Evolutionary conservation across 2,797 vertebrate species (phyloP).

Genomic region (Sebastes hubbsi): DNA sequence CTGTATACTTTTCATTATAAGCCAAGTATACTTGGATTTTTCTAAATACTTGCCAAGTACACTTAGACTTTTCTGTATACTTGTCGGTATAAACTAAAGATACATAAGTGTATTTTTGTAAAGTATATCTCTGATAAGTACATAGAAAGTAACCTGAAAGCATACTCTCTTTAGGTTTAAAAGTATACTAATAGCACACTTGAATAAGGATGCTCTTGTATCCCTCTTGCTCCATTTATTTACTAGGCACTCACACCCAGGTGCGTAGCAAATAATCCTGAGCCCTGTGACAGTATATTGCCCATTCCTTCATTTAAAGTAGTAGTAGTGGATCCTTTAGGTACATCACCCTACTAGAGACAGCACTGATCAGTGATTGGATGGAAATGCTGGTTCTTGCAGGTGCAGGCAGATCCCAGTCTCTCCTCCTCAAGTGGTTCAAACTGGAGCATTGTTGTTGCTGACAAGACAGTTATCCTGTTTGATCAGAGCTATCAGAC

Average conservation of each 20-base stretch:
- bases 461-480: conserved; percentile 90
- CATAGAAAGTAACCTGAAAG: too few relatives aligned
- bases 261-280: not conserved
- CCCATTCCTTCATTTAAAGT: not conserved
- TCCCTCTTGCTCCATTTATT: not conserved
- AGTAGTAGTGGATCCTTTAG: not conserved
- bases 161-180: too few relatives aligned
- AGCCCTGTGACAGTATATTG: not conserved
- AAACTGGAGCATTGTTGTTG: conserved; percentile 87
- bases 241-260: not conserved
- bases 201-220: not conserved
- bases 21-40: too few relatives aligned
- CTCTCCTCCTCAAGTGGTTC: conserved; percentile 80
- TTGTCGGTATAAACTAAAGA: too few relatives aligned
- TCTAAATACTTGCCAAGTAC: too few relatives aligned
- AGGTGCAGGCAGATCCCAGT: conserved; percentile 84
- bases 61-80: too few relatives aligned
- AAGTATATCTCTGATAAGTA: too few relatives aligned
- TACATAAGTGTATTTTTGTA: too few relatives aligned
- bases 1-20: too few relatives aligned
- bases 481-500: conserved; percentile 88
- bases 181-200: too few relatives aligned
- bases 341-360: not conserved
- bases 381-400: conserved; percentile 8
- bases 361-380: not conserved